Evolutionary conservation across 1,140 invertebrate species (phyloP).

Genomic region (Nebria ingens): DNA sequence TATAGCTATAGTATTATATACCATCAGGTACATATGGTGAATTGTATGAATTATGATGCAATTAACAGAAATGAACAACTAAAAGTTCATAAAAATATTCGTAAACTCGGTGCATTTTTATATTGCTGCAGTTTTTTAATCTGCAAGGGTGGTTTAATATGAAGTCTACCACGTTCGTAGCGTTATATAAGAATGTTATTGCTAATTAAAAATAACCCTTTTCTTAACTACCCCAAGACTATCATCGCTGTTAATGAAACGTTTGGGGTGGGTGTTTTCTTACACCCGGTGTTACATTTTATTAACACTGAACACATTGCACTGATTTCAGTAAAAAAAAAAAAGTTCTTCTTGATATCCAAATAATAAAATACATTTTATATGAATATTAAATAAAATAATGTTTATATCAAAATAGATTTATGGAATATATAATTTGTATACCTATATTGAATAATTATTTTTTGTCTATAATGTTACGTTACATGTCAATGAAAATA

Average conservation of each 20-base stretch:
- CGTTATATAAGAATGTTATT: background rate
- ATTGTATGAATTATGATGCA: background rate
- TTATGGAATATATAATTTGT: too few species aligned
- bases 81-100: background rate
- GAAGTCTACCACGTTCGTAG: too few species aligned
- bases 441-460: too few species aligned
- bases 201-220: constrained; percentile 8
- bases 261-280: background rate
- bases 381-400: too few species aligned
- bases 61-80: background rate
- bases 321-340: too few species aligned
- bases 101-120: background rate
- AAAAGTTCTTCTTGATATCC: too few species aligned
- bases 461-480: too few species aligned
- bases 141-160: too few species aligned
- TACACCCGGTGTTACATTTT: background rate
- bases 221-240: background rate
- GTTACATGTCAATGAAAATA: too few species aligned
- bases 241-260: background rate
- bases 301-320: background rate
- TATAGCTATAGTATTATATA: too few species aligned
- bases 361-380: too few species aligned
- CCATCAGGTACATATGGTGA: background rate
- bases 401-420: too few species aligned
- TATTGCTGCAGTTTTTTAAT: background rate